These are phyloP conservation scores for Meiosimyza platycephala DNA, from an alignment of 2,888 invertebrate species.

Conservation along the genomic window DNA sequence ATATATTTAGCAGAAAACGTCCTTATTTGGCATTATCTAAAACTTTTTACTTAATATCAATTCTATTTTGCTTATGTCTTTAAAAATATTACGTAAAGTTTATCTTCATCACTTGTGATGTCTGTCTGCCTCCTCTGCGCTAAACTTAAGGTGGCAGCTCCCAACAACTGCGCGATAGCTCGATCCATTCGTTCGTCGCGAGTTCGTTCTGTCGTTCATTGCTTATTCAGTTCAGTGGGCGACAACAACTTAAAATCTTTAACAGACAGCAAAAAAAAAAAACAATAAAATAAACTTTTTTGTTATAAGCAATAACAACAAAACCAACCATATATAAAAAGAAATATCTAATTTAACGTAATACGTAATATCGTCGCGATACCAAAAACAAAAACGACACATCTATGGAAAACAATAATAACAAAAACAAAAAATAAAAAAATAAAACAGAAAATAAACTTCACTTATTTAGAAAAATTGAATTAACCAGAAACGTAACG, in stretches of 20 bases:
- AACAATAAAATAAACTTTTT: conserved; percentile 15
- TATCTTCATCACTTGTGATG: too few species aligned
- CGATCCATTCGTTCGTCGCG: background rate
- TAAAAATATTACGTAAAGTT: too few species aligned
- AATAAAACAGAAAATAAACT: too few species aligned
- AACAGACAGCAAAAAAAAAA: conserved; percentile 14
- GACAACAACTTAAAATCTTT: conserved; percentile 26
- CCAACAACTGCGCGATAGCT: background rate
- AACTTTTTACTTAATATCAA: too few species aligned
- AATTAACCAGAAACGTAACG: too few species aligned
- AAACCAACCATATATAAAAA: conserved; percentile 57
- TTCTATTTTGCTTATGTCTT: too few species aligned
- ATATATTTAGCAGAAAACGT: too few species aligned
- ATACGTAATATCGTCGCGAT: conserved; percentile 50
- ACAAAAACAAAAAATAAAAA: too few species aligned
- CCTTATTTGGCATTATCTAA: too few species aligned
- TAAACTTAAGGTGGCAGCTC: conserved; percentile 20
- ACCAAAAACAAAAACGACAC: conserved; percentile 8
- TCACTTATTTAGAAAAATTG: too few species aligned
- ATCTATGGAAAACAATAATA: background rate
- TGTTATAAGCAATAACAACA: conserved; percentile 45
- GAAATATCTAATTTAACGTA: conserved; percentile 49
- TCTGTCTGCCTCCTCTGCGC: background rate
- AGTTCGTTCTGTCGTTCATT: conserved; percentile 21
- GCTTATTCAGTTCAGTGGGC: conserved; percentile 31